Evolutionary conservation across 2,888 invertebrate species (phyloP).

Genomic region (Synanthedon andrenaeformis): DNA sequence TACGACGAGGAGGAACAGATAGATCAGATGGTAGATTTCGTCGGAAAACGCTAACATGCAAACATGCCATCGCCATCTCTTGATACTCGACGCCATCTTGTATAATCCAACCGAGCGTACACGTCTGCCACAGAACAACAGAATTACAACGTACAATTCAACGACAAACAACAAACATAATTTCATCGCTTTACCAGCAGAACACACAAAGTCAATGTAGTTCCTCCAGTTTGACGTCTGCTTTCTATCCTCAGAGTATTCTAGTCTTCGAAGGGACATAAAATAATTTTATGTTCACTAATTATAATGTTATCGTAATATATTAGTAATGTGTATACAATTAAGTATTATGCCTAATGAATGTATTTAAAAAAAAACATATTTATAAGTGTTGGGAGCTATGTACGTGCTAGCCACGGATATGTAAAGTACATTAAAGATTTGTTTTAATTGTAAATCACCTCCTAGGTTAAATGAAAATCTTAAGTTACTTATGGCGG

Average conservation of each 20-base stretch:
- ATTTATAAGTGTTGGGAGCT: conserved; percentile 56
- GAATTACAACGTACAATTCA: conserved; percentile 22
- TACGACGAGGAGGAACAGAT: conserved; percentile 82
- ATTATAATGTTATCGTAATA: conserved; percentile 56
- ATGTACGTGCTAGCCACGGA: conserved; percentile 27
- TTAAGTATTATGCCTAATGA: conserved; percentile 45
- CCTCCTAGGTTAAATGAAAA: conserved; percentile 35
- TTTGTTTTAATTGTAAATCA: conserved; percentile 35
- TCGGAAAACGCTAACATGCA: conserved; percentile 72
- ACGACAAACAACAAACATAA: conserved; percentile 20
- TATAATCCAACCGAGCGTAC: conserved; percentile 30
- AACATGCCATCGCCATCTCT: conserved; percentile 27
- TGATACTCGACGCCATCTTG: conserved; percentile 27
- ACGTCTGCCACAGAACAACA: conserved; percentile 22
- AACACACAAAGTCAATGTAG: conserved; percentile 29
- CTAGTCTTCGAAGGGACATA: conserved; percentile 65
- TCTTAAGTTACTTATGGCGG: conserved; percentile 19
- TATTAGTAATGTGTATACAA: conserved; percentile 37
- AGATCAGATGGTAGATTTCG: conserved; percentile 83
- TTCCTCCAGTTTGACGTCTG: conserved; percentile 57
- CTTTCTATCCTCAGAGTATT: conserved; percentile 69
- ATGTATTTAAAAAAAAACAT: conserved; percentile 21
- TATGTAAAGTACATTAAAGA: conserved; percentile 55
- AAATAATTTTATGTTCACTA: conserved; percentile 54
- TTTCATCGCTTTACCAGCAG: conserved; percentile 46